A percentile compares a stretch with the other conserved stretches of the same genome.
phyloP scores from a whole-genome alignment of 2,888 invertebrate genomes.

The Lasius fuliginosus region DNA sequence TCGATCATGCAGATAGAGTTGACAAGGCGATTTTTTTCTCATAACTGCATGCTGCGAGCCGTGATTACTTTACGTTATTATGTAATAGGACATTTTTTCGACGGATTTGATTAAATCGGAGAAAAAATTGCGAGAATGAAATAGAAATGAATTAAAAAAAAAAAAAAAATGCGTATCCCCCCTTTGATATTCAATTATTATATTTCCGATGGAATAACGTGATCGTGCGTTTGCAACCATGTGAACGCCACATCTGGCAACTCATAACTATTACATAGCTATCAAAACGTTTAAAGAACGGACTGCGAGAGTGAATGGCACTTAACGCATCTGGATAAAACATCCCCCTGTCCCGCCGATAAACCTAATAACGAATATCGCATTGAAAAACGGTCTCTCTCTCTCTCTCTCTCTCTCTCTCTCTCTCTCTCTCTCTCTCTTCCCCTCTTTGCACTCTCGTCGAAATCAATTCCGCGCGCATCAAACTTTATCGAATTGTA shows the following conservation, averaged over 20 bases:
- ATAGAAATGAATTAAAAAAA: not conserved
- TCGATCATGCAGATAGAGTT: conserved; percentile 34
- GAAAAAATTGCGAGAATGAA: not conserved
- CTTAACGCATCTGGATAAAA: conserved; percentile 36
- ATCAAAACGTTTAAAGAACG: conserved; percentile 35
- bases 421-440: not conserved
- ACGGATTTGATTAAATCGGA: not conserved
- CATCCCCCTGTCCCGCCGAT: not conserved
- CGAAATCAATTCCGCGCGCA: conserved; percentile 35
- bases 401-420: not conserved
- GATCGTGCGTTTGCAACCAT: not conserved
- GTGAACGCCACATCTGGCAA: conserved; percentile 8
- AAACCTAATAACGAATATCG: conserved; percentile 39
- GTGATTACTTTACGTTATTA: not conserved
- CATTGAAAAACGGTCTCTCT: conserved; percentile 1
- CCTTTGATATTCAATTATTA: not conserved
- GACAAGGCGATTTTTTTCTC: conserved; percentile 19
- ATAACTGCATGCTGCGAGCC: not conserved
- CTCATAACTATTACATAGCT: conserved; percentile 1
- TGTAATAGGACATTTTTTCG: not conserved
- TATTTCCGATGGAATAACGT: not conserved
- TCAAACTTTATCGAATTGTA: conserved; percentile 17
- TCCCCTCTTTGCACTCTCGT: not conserved
- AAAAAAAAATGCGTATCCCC: not conserved
- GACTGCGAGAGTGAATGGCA: conserved; percentile 35